These are phyloP conservation scores for Pandemis corylana DNA, from an alignment of 2,888 invertebrate species.

Conservation along the genomic window DNA sequence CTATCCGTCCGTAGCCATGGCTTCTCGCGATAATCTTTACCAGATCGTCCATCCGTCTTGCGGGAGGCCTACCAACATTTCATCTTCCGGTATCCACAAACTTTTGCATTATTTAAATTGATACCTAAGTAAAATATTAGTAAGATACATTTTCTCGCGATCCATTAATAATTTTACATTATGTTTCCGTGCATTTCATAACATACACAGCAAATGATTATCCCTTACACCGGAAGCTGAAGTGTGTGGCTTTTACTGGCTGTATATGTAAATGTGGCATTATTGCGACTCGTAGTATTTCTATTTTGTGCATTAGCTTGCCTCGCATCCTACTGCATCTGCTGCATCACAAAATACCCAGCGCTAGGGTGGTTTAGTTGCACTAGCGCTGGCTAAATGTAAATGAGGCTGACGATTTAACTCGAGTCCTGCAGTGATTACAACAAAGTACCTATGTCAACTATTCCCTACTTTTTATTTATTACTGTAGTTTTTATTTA, in stretches of 20 bases:
- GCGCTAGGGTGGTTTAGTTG: conserved; percentile 16
- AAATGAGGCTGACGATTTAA: conserved; percentile 27
- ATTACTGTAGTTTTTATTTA: no score
- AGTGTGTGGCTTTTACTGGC: background rate
- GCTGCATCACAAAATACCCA: conserved; percentile 5
- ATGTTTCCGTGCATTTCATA: conserved; percentile 1
- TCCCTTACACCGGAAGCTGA: background rate
- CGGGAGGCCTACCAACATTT: no score
- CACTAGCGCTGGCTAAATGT: conserved; percentile 17
- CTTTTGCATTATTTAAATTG: no score
- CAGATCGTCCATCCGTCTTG: no score
- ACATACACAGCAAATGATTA: background rate
- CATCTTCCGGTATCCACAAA: no score
- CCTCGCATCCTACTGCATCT: background rate
- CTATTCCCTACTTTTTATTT: no score
- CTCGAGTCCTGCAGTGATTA: conserved; percentile 7
- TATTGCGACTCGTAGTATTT: conserved; percentile 4
- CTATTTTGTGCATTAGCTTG: conserved; percentile 9
- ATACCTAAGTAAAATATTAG: no score
- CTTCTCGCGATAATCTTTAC: no score
- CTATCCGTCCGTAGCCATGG: no score
- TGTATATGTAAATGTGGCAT: conserved; percentile 10
- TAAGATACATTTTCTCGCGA: background rate
- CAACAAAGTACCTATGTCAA: background rate
- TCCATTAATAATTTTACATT: conserved; percentile 13